Percentiles rank a stretch among this genome's conserved stretches.
Evolutionary conservation across 2,113 vertebrate species (phyloP).

Genomic region (Pipa parva): DNA sequence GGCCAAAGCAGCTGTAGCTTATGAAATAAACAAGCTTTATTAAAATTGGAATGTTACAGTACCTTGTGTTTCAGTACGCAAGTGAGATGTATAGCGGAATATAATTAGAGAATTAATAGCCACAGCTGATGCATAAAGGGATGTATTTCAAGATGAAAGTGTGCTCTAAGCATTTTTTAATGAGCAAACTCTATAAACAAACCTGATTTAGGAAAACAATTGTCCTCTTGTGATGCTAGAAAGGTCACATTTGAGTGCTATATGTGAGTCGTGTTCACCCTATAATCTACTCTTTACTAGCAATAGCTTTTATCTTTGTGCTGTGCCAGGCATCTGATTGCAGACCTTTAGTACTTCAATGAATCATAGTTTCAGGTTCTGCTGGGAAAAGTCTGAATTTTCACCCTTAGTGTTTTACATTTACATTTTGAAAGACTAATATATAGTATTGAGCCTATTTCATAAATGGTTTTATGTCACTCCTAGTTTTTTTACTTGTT

Average conservation of each 20-base stretch:
- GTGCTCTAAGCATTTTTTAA: conserved; percentile 57
- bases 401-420: background rate
- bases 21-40: conserved; percentile 57
- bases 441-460: no score
- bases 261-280: conserved; percentile 48
- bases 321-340: conserved; percentile 50
- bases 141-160: conserved; percentile 53
- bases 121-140: conserved; percentile 53
- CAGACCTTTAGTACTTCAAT: conserved; percentile 44
- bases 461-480: no score
- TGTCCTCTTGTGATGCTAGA: conserved; percentile 51
- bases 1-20: conserved; percentile 54
- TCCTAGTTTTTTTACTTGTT: no score
- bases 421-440: background rate
- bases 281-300: conserved; percentile 40
- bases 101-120: conserved; percentile 64
- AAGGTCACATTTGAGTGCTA: conserved; percentile 58
- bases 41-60: conserved; percentile 52
- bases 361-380: conserved; percentile 49
- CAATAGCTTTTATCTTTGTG: conserved; percentile 56
- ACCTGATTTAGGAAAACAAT: conserved; percentile 54
- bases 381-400: background rate
- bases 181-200: conserved; percentile 55
- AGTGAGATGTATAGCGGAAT: conserved; percentile 57
- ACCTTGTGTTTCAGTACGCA: conserved; percentile 55